These are phyloP conservation scores for Spilosoma lubricipeda DNA, from an alignment of 2,888 invertebrate genomes.

Conservation along the genomic window DNA sequence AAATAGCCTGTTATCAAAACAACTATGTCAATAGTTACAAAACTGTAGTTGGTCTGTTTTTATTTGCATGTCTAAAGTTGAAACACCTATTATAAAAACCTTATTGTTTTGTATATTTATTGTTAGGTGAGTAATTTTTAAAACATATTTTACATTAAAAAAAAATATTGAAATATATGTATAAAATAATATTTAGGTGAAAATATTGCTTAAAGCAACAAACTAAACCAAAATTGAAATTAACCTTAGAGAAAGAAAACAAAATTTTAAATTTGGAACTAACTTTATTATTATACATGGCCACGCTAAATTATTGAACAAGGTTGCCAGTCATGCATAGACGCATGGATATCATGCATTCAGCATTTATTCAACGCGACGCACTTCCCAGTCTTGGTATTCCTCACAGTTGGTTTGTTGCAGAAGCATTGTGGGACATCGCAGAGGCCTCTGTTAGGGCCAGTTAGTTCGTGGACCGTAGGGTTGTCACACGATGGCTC, in stretches of 20 bases:
- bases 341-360: neutral
- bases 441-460: conserved; percentile 45
- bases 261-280: neutral
- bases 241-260: neutral
- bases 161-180: too few species aligned
- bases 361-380: conserved; percentile 49
- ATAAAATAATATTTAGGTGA: too few species aligned
- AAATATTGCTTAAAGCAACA: too few species aligned
- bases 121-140: too few species aligned
- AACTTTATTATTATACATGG: neutral
- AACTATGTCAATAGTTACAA: neutral
- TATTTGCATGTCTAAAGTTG: neutral
- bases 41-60: neutral
- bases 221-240: too few species aligned
- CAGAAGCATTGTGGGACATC: conserved; percentile 73
- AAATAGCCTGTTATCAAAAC: too few species aligned
- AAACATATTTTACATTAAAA: neutral
- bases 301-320: too few species aligned
- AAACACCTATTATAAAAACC: neutral
- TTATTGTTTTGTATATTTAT: neutral
- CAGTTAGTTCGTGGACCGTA: conserved; percentile 51
- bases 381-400: conserved; percentile 63
- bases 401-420: conserved; percentile 63
- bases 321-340: too few species aligned
- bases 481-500: conserved; percentile 70